Conservation (phyloP, 1,140 invertebrate species). For the Sitobion miscanthi region DNA sequence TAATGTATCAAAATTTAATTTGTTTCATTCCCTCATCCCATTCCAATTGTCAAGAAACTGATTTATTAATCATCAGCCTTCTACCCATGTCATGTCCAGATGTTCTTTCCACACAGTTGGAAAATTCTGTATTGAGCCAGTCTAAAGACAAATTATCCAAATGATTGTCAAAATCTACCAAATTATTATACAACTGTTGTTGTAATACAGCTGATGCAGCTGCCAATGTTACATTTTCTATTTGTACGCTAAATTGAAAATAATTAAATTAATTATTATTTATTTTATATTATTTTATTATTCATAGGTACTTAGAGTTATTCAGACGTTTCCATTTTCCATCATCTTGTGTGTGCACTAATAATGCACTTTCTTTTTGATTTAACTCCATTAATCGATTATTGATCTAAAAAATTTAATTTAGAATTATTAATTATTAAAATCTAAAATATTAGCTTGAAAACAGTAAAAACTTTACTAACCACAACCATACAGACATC, state of each 20-base stretch:
- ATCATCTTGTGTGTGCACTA: constrained; percentile 47
- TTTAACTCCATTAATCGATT: constrained; percentile 47
- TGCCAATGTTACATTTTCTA: constrained; percentile 67
- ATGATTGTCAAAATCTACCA: constrained; percentile 92
- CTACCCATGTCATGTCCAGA: constrained; percentile 21
- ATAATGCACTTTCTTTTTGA: constrained; percentile 44
- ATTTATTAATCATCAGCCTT: constrained; percentile 38
- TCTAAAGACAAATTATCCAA: constrained; percentile 81
- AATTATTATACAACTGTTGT: constrained; percentile 71
- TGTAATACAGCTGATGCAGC: constrained; percentile 73
- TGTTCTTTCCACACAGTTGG: constrained; percentile 46
- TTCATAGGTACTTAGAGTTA: constrained; percentile 62
- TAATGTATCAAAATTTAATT: constrained; percentile 51
- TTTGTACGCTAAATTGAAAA: constrained; percentile 60
- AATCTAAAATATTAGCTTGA: neutral
- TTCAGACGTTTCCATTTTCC: constrained; percentile 61
- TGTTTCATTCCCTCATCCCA: constrained; percentile 55
- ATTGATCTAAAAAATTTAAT: constrained; percentile 36
- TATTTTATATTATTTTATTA: neutral
- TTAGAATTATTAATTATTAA: neutral
- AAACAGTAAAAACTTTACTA: constrained; percentile 60
- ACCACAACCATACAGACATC: constrained; percentile 80
- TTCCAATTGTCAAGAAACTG: constrained; percentile 52
- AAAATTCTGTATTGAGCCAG: constrained; percentile 73
- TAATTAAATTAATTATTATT: neutral